These are phyloP conservation scores for Dryas iulia DNA, from an alignment of 1,140 invertebrate species.

Conservation along the genomic window DNA sequence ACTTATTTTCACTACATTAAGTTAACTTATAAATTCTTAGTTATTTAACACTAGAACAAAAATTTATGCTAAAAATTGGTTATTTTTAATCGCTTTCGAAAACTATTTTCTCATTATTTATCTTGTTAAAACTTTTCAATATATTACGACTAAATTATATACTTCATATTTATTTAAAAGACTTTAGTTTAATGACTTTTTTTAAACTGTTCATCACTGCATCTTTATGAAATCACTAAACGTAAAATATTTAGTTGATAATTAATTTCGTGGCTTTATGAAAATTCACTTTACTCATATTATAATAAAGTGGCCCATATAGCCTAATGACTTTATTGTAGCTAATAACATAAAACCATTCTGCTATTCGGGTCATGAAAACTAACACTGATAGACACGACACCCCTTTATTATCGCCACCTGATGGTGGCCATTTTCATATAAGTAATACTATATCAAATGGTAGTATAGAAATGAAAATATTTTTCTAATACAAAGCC, in stretches of 20 bases:
- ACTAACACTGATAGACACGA: slow-evolving; percentile 27
- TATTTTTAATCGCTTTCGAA: too few relatives aligned
- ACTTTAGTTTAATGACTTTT: background rate
- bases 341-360: slow-evolving; percentile 37
- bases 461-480: too few relatives aligned
- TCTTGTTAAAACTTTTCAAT: too few relatives aligned
- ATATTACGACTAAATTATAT: too few relatives aligned
- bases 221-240: background rate
- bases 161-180: too few relatives aligned
- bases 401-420: slow-evolving; percentile 16
- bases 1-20: too few relatives aligned
- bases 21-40: too few relatives aligned
- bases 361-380: slow-evolving; percentile 36
- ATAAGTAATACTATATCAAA: too few relatives aligned
- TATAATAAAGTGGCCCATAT: slow-evolving; percentile 27
- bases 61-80: too few relatives aligned
- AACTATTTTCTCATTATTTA: too few relatives aligned
- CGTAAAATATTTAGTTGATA: slow-evolving; percentile 11
- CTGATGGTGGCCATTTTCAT: background rate
- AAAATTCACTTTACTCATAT: slow-evolving; percentile 21
- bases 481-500: too few relatives aligned
- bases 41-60: too few relatives aligned
- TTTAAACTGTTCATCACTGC: background rate
- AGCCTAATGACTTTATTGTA: slow-evolving; percentile 32
- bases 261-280: slow-evolving; percentile 14